Base-by-base conservation (phyloP, 2,888 invertebrate genomes). In the Euphydryas editha region DNA sequence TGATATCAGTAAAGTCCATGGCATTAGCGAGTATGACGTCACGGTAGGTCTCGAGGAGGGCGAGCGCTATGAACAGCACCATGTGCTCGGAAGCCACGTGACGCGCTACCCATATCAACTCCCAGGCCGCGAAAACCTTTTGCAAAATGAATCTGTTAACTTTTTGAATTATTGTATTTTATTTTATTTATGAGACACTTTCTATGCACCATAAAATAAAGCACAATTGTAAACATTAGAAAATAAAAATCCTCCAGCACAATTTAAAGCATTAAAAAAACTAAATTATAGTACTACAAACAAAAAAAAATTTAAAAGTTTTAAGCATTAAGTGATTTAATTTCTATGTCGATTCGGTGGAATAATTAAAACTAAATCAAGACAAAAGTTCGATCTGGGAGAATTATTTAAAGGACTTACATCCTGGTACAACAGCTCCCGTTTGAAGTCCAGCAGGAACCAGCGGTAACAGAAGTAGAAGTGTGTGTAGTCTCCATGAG, bases 1-100 rank as follows among this genome's bases (percentile, higher is more conserved):
- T 99, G 83, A 99, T 98, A 85, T 99, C 99, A 0, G 99, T 99
- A 85, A 99, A 99, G 89, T 99, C 98, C 98, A 99, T 99, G 76
- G 96, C 95, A 88, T 99, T 99, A 60, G 98, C 97, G 49, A 99
- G 93, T 70, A 99, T 98, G 77, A 99, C 98, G 83, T 98, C 98
- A 46, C 98, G 93, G 86, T 99, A 99, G 54, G 97, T 97, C 88
- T 98, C 97, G 17, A 99, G 94, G 67, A 99, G 90, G 0, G 98
- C 98, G 73, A 99, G 93, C 0, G 98, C 98, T 70, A 99, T 94
- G 90, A 99, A 99, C 68, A 99, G 92, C 61, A 98, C 97, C 94
- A 98, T 99, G 86, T 98, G 96, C 57, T 95, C 94, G 0, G 98
- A 98, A 13, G 98, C 95, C 57, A 97, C 95, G 80, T 96, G 94